Evolutionary conservation across 2,113 vertebrate genomes (phyloP).

Genomic region (Morone chrysops): DNA sequence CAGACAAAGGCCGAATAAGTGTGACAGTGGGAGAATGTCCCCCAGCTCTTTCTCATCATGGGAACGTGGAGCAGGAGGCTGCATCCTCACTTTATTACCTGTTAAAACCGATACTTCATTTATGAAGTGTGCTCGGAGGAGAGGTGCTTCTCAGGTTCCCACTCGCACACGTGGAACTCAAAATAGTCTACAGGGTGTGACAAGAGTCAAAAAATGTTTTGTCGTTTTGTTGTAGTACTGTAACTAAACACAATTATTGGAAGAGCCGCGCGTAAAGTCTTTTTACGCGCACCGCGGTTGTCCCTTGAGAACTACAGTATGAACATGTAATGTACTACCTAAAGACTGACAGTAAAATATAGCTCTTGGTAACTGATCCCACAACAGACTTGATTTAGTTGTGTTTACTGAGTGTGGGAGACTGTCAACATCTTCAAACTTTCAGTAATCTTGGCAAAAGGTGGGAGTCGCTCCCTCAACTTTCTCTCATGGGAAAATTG

Average conservation of each 20-base stretch:
- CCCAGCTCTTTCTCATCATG: slow-evolving; percentile 25
- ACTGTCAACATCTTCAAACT: background rate
- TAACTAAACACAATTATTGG: background rate
- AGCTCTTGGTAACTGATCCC: background rate
- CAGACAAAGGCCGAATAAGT: slow-evolving; percentile 32
- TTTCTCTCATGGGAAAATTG: slow-evolving; percentile 26
- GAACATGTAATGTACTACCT: too few species aligned
- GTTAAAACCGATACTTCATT: slow-evolving; percentile 48
- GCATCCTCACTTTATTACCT: slow-evolving; percentile 58
- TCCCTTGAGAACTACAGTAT: background rate
- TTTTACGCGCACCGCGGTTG: background rate
- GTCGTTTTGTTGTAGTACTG: background rate
- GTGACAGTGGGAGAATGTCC: slow-evolving; percentile 52
- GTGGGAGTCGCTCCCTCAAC: background rate
- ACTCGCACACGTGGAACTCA: background rate
- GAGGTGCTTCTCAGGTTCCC: slow-evolving; percentile 35
- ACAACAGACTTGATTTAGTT: background rate
- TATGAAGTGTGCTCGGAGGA: slow-evolving; percentile 17
- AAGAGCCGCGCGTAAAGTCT: background rate
- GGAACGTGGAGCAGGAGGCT: slow-evolving; percentile 37
- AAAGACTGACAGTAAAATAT: background rate
- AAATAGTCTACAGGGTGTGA: background rate
- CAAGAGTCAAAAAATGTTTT: background rate
- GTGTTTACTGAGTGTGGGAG: background rate
- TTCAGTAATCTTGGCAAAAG: background rate